Conservation (phyloP, 2,113 vertebrate species). For the Archocentrus centrarchus region DNA sequence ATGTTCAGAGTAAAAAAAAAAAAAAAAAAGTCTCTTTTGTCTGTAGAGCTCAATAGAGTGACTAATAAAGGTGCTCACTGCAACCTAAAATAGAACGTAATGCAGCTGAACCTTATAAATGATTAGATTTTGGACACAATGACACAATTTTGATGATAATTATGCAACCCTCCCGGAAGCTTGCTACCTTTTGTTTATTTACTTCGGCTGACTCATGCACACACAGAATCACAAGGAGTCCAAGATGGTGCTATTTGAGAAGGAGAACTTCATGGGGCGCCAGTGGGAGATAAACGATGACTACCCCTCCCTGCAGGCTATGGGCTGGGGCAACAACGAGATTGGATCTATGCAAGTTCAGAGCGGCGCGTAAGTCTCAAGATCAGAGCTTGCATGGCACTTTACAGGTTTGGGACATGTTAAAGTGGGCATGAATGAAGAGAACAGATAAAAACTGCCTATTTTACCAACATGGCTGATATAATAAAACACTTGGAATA, state of each 20-base stretch:
- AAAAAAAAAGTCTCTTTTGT: neutral
- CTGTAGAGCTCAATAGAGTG: neutral
- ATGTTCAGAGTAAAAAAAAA: neutral
- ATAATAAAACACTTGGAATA: neutral
- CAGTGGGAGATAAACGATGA: slow-evolving; percentile 94
- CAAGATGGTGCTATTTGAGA: slow-evolving; percentile 91
- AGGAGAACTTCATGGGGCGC: slow-evolving; percentile 93
- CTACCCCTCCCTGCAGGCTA: slow-evolving; percentile 95
- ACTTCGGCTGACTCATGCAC: neutral
- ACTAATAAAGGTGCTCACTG: neutral
- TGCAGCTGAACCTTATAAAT: neutral
- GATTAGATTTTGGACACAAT: neutral
- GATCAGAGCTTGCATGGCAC: neutral
- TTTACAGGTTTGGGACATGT: neutral
- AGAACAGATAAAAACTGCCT: neutral
- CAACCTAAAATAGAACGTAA: neutral
- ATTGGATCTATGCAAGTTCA: slow-evolving; percentile 96
- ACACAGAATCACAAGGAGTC: slow-evolving; percentile 94
- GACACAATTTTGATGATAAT: neutral
- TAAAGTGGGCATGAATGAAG: neutral
- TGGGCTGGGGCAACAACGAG: slow-evolving; percentile 96
- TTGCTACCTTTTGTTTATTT: neutral
- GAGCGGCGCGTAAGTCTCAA: slow-evolving; percentile 89
- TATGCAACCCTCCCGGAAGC: neutral
- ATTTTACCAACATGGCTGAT: neutral